Evolutionary conservation across 2,113 vertebrate species (phyloP), one percentile per base, ranked within the genome.

Genomic region (Myrmecophaga tridactyla): DNA sequence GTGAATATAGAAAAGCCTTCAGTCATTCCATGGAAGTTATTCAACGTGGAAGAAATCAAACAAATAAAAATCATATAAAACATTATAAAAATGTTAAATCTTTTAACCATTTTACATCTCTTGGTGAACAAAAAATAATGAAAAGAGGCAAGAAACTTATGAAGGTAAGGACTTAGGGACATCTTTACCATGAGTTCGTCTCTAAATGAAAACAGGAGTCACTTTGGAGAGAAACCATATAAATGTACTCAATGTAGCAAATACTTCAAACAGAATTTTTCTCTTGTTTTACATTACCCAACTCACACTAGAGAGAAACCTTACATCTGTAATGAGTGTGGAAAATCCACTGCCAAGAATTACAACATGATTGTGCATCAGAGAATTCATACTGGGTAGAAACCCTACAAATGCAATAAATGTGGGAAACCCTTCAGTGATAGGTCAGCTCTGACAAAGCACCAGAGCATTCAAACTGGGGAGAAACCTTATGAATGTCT

Each of bases 241-340:
- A 83, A 92, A 46, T 97, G 97, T 63, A 13, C 60, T 21, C 94
- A 97, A 15, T 97, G 97, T 70, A 96, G 81, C 36, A 97, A 94
- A 48, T 87, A 80, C n/a, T 97, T 97, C 94, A 97, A 95, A 93
- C 89, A 95, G 53, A 97, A 97, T n/a, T n/a, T n/a, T 41, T 97
- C 96, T 46, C 97, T 97, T 2, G 46, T 95, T 77, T 10, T 96
- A 46, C 97, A 97, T 83, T 96, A 95, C 41, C 95, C 97, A 65
- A 97, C 97, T 72, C 97, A 97, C 56, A 97, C 97, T 58, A 97
- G 97, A 65, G 97, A 97, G 90, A 97, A 95, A 63, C 97, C 97
- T 53, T 97, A 97, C 14, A 53, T 84, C 9, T 97, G 97, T 75
- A 88, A 41, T 2, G 97, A 97, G 23, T 97, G 97, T 92, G 97